Evolutionary conservation across 2,888 invertebrate genomes (phyloP).

Genomic region (Unio delphinus): DNA sequence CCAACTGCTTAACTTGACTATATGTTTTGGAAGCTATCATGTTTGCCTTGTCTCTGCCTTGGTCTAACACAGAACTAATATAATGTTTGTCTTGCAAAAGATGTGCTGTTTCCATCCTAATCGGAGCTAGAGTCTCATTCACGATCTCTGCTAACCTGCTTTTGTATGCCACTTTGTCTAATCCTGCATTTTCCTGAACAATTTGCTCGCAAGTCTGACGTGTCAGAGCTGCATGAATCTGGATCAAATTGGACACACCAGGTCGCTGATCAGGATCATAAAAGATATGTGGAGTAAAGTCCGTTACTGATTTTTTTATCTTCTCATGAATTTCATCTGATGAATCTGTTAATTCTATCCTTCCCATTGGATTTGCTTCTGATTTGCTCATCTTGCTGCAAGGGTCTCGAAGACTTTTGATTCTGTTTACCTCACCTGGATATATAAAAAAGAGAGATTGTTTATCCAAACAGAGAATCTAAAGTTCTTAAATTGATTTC

Average conservation of each 20-base stretch:
- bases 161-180: conserved; percentile 88
- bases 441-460: not conserved
- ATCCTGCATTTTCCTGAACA: conserved; percentile 77
- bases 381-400: conserved; percentile 98
- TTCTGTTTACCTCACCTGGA: conserved; percentile 67
- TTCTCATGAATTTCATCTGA: conserved; percentile 81
- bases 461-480: no score
- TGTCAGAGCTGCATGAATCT: conserved; percentile 84
- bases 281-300: conserved; percentile 82
- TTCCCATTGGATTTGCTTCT: conserved; percentile 82
- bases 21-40: conserved; percentile 78
- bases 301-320: conserved; percentile 91
- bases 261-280: conserved; percentile 85
- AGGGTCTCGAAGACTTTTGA: conserved; percentile 90
- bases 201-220: conserved; percentile 80
- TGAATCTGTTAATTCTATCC: conserved; percentile 85
- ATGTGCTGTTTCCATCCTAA: conserved; percentile 77
- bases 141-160: conserved; percentile 81
- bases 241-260: conserved; percentile 91
- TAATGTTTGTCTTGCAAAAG: conserved; percentile 78
- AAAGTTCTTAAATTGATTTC: no score
- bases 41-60: conserved; percentile 79
- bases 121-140: conserved; percentile 80
- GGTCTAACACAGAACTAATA: conserved; percentile 77
- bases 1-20: conserved; percentile 77